Evolutionary conservation across 1,140 invertebrate species (phyloP).

Genomic region (Neuroterus valhalla): DNA sequence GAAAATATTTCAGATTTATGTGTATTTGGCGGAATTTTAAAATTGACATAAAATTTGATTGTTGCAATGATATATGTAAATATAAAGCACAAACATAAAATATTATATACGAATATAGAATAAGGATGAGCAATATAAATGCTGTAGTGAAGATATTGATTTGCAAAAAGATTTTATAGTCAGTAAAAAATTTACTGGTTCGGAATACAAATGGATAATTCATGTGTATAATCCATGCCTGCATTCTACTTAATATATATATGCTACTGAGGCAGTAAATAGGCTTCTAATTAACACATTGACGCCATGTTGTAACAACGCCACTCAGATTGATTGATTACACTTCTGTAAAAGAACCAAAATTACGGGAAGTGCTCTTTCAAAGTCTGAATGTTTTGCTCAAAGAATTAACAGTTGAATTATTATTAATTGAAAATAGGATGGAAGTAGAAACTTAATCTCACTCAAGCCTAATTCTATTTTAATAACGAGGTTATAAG

Average conservation of each 20-base stretch:
- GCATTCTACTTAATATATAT: conserved; percentile 3
- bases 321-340: background rate
- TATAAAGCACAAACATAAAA: too few species aligned
- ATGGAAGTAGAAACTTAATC: too few species aligned
- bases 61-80: too few species aligned
- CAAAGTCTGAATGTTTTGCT: too few species aligned
- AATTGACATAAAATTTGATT: too few species aligned
- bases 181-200: background rate
- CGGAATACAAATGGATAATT: conserved; percentile 10
- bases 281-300: conserved; percentile 9
- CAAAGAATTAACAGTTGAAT: too few species aligned
- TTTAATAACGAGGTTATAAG: too few species aligned
- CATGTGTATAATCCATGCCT: background rate
- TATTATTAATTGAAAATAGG: too few species aligned
- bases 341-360: conserved; percentile 10
- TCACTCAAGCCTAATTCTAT: too few species aligned
- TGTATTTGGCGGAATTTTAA: too few species aligned
- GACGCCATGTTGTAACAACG: background rate
- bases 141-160: background rate
- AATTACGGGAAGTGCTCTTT: background rate
- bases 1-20: too few species aligned
- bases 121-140: background rate
- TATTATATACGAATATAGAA: background rate
- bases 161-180: conserved; percentile 6
- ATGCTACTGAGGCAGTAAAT: background rate